Evolutionary conservation across 1,140 invertebrate genomes (phyloP).

Genomic region (Heliconius eleuchia): DNA sequence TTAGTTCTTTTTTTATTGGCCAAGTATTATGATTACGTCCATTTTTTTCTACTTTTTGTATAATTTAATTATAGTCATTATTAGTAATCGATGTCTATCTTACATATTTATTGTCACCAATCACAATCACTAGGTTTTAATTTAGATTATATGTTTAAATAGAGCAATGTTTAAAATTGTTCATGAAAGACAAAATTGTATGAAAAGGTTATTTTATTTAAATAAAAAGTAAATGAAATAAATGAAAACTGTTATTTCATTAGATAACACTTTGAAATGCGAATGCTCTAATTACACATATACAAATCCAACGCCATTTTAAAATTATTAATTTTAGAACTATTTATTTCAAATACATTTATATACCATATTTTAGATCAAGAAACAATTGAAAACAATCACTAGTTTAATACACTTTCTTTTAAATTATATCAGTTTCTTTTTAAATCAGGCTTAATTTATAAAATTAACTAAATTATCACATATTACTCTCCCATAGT

Average conservation of each 20-base stretch:
- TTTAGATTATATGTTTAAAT: neutral
- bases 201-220: too few species aligned
- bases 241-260: neutral
- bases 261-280: neutral
- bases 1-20: too few species aligned
- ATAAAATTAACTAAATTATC: conserved; percentile 56
- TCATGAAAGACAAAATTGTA: neutral
- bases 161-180: neutral
- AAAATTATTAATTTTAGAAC: neutral
- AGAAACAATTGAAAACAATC: neutral
- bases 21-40: neutral
- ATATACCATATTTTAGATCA: neutral
- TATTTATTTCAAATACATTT: neutral
- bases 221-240: too few species aligned
- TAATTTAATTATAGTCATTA: neutral
- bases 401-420: neutral
- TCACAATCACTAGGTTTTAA: neutral
- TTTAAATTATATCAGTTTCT: neutral
- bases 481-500: conserved; percentile 93
- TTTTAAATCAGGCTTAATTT: neutral
- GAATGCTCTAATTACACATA: neutral
- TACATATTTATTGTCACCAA: conserved; percentile 5
- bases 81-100: neutral
- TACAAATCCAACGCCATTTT: neutral
- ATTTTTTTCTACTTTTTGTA: neutral